Evolutionary conservation across 2,888 invertebrate genomes (phyloP).

Genomic region (Apomyelois bistriatella): DNA sequence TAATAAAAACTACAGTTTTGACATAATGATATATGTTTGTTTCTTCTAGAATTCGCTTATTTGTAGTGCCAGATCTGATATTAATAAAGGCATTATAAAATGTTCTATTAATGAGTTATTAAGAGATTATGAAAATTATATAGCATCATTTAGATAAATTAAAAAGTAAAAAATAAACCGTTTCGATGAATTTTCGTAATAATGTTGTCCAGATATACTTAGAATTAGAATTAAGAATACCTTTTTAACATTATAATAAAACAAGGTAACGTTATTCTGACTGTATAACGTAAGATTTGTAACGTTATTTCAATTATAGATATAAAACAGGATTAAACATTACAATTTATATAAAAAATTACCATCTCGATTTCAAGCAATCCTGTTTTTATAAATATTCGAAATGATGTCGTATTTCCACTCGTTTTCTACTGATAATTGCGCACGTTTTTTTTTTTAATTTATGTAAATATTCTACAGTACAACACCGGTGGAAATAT

Average conservation of each 20-base stretch:
- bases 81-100: background rate
- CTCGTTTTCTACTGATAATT: background rate
- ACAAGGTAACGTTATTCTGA: background rate
- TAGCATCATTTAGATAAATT: slow-evolving; percentile 5
- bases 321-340: background rate
- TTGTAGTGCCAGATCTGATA: background rate
- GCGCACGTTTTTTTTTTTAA: background rate
- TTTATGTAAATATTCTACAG: background rate
- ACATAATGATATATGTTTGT: background rate
- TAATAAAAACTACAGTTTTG: too few species aligned
- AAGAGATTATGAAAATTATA: slow-evolving; percentile 2
- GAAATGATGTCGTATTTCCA: background rate
- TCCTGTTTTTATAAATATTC: background rate
- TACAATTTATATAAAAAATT: background rate
- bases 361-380: background rate
- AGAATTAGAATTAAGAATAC: background rate
- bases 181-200: slow-evolving; percentile 2
- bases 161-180: background rate
- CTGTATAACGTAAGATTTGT: background rate
- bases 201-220: slow-evolving; percentile 8
- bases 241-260: too few species aligned
- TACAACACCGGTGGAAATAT: background rate
- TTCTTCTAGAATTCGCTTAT: background rate
- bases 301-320: background rate
- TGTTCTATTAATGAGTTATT: background rate